phyloP scores from a whole-genome alignment of 2,797 vertebrate genomes.

The Rhyacichthys aspro region DNA sequence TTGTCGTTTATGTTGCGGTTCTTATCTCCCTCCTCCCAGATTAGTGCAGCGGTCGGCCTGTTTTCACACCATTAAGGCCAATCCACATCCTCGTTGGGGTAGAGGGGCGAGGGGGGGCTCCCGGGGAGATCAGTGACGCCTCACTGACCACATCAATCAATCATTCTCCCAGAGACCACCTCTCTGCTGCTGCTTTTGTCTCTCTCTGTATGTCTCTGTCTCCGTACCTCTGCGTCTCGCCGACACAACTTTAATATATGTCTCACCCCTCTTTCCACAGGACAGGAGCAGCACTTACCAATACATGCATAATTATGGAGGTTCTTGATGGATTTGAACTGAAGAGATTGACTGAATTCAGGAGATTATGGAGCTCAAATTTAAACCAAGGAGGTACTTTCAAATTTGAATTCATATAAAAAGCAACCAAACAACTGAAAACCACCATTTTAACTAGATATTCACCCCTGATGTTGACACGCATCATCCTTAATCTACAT shows the following conservation, averaged over 20 bases:
- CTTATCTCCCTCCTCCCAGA: no score
- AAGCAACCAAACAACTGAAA: no score
- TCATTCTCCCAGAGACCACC: constrained; percentile 65
- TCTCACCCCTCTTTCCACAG: constrained; percentile 67
- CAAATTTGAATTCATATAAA: no score
- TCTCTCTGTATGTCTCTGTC: constrained; percentile 70
- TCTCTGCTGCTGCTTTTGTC: constrained; percentile 63
- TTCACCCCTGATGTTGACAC: no score
- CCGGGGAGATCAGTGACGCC: constrained; percentile 79
- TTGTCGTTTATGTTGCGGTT: no score
- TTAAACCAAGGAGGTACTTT: no score
- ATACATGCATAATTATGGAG: constrained; percentile 35
- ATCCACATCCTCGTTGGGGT: background rate
- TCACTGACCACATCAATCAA: constrained; percentile 84
- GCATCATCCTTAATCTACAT: no score
- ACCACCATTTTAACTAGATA: no score
- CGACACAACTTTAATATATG: constrained; percentile 64
- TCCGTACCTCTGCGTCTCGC: constrained; percentile 66
- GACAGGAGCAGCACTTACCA: constrained; percentile 57
- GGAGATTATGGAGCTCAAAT: no score
- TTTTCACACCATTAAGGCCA: no score
- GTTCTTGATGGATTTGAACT: background rate
- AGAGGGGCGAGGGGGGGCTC: constrained; percentile 41
- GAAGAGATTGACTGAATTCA: background rate
- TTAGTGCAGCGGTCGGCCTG: no score